Base-by-base conservation (phyloP, 2,888 invertebrate genomes). In the Ephialtes manifestator region DNA sequence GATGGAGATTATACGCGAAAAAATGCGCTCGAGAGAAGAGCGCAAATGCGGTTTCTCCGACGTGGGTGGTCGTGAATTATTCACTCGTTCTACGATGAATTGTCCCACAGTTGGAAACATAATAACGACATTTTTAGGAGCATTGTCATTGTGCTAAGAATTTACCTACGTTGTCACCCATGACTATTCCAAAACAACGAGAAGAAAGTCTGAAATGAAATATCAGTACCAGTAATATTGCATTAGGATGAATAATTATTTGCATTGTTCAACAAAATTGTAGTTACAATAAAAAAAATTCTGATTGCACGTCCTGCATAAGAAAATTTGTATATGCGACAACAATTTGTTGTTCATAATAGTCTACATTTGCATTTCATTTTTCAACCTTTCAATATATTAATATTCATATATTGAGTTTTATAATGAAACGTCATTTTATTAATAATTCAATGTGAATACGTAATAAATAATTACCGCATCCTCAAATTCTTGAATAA, bases 1-100 rank as follows among this genome's bases (percentile, higher is more conserved):
- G 53, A 78, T 58, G 79, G 58, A 82, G 83, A 83, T 85, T 85
- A 76, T 68, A 58, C 77, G 71, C 60, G 60, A 80, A 83, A 83
- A 76, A 71, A 83, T 80, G 80, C 72, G 31, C 39, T 31, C 31
- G 72, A 67, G 72, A 72, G 79, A 74, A 80, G 76, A 28, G 76
- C 46, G 78, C 76, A 76, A 80, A 83, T 80, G 79, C 20, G 78
- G 53, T 78, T 65, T 75, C 71, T 43, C 20, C 58, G 18, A 72
- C 83, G 85, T 85, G 83, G 85, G 83, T 83, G 85, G 85, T 68
- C 85, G 80, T 48, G 43, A 75, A 76, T 83, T 51, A 67, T 72
- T 63, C 60, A 20, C 60, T 63, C 67, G 65, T 76, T 65, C 71
- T 74, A 67, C 43, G 35, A 63, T 75, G 70, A 79, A 82, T 83